These are phyloP conservation scores for Porites divaricata DNA, from an alignment of 92 coral and sea anemone species.

Conservation along the genomic window DNA sequence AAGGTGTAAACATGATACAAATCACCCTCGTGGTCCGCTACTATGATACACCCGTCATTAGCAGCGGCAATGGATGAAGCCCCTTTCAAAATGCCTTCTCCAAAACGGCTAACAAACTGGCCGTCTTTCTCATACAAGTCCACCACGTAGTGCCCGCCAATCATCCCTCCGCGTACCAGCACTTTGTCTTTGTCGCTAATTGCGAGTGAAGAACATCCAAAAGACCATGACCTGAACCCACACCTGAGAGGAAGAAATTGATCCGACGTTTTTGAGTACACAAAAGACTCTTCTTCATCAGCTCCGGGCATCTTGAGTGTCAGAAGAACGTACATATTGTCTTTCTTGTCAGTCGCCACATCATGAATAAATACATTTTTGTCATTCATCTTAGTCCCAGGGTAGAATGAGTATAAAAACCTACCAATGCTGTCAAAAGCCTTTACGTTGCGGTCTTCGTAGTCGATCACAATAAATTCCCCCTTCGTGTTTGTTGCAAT, in stretches of 20 bases:
- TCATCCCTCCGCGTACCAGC: slow-evolving; percentile 16
- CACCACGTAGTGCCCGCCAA: slow-evolving; percentile 1
- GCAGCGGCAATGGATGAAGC: slow-evolving; percentile 22
- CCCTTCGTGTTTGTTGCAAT: slow-evolving; percentile 49
- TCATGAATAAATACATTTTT: background rate
- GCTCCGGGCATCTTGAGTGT: background rate
- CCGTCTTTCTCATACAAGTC: slow-evolving; percentile 39
- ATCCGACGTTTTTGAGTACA: background rate
- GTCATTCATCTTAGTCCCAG: background rate
- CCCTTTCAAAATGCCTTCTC: background rate
- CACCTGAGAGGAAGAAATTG: background rate
- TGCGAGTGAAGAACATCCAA: background rate
- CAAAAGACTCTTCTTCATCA: background rate
- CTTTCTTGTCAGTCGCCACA: slow-evolving; percentile 40
- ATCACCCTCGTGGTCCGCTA: slow-evolving; percentile 6
- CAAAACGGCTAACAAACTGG: slow-evolving; percentile 28
- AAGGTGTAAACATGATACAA: slow-evolving; percentile 23
- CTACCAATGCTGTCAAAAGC: slow-evolving; percentile 33
- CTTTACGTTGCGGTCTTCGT: slow-evolving; percentile 37
- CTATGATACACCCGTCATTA: slow-evolving; percentile 30
- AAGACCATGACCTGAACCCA: slow-evolving; percentile 6
- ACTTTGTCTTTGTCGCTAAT: slow-evolving; percentile 4
- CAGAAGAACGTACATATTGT: slow-evolving; percentile 38
- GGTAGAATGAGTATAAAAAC: slow-evolving; percentile 36
- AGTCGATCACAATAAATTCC: slow-evolving; percentile 53